Percentiles rank a stretch among this genome's conserved stretches.
These are phyloP conservation scores for rat (Rattus norvegicus) DNA, from an alignment of 2,113 vertebrate genomes.

Conservation along the genomic window DNA sequence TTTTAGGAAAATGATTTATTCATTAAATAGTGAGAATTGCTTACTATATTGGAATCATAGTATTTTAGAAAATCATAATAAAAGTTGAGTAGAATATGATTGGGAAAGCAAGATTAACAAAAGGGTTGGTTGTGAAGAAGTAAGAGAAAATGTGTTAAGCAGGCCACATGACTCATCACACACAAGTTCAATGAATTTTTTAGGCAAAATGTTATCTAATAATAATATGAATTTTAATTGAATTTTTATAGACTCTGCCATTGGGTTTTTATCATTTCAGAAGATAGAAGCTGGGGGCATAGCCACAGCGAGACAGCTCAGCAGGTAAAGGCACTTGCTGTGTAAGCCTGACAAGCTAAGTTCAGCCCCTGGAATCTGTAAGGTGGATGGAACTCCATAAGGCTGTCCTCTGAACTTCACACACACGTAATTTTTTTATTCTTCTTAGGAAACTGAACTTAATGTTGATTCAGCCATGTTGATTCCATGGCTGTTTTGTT, in stretches of 20 bases:
- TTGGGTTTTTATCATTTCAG: background rate
- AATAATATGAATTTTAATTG: background rate
- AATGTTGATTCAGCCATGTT: background rate
- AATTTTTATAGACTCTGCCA: background rate
- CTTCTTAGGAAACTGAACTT: background rate
- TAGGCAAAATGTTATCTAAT: background rate
- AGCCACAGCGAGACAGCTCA: background rate
- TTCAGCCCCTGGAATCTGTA: too few species aligned
- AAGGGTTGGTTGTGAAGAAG: background rate
- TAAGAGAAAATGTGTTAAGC: background rate
- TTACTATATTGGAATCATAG: background rate
- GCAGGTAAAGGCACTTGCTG: background rate
- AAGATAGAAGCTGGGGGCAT: background rate
- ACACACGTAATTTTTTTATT: background rate
- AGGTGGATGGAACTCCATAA: background rate
- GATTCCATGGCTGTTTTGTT: background rate
- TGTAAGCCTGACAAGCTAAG: background rate
- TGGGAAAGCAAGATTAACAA: conserved; percentile 13
- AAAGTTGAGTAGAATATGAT: background rate
- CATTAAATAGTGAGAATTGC: background rate
- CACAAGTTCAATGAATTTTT: background rate
- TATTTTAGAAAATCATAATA: conserved; percentile 21
- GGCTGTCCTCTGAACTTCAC: background rate
- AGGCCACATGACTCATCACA: background rate
- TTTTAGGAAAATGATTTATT: conserved; percentile 5